Conservation (phyloP, 2,888 invertebrate genomes). For the Belgica antarctica region DNA sequence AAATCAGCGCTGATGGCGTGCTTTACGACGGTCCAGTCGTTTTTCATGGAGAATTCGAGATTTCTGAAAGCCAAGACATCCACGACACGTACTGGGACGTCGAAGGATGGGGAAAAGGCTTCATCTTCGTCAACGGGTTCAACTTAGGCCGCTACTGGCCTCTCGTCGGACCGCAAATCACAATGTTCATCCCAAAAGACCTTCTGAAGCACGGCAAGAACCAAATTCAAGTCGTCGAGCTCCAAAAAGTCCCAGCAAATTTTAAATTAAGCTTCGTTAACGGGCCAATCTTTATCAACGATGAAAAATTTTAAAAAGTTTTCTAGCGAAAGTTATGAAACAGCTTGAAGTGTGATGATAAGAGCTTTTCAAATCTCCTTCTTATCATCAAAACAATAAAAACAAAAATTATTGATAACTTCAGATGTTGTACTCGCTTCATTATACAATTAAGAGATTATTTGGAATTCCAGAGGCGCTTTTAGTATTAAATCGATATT, state of each 20-base stretch:
- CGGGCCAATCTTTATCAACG: conserved; percentile 49
- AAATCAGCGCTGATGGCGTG: conserved; percentile 22
- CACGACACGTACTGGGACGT: conserved; percentile 76
- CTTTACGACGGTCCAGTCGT: conserved; percentile 57
- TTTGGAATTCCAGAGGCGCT: too few relatives aligned
- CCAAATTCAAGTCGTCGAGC: conserved; percentile 60
- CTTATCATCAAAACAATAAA: too few relatives aligned
- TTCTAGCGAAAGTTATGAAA: too few relatives aligned
- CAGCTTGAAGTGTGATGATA: too few relatives aligned
- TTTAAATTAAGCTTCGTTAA: conserved; percentile 51
- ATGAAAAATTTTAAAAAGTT: conserved; percentile 23
- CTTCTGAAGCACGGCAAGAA: conserved; percentile 61
- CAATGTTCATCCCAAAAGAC: conserved; percentile 77
- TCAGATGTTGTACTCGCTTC: too few relatives aligned
- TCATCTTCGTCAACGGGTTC: conserved; percentile 78
- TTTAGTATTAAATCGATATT: too few relatives aligned
- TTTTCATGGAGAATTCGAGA: conserved; percentile 54
- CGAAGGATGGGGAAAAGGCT: conserved; percentile 81
- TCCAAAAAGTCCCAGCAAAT: conserved; percentile 53
- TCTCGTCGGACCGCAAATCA: conserved; percentile 73
- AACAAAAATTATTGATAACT: too few relatives aligned
- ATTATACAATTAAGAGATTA: too few relatives aligned
- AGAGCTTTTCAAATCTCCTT: too few relatives aligned
- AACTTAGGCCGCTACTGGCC: conserved; percentile 86
- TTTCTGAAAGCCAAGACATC: conserved; percentile 53